phyloP scores from a whole-genome alignment of 2,797 vertebrate species.

The Coendou prehensilis region DNA sequence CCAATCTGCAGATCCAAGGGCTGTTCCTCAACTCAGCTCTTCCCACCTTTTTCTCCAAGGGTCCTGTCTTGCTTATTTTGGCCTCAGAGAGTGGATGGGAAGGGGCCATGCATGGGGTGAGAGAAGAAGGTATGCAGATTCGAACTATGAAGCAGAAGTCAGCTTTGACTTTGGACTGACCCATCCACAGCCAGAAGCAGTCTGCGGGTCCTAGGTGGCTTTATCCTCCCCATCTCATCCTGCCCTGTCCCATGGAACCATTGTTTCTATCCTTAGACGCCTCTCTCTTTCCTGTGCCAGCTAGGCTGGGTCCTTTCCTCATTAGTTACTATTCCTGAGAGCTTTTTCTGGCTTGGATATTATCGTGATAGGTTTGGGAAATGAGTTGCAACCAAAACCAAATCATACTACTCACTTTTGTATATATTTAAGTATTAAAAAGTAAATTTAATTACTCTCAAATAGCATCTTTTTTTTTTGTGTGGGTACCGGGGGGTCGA shows the following conservation, averaged over 20 bases:
- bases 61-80: neutral
- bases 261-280: neutral
- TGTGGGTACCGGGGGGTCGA: too few relatives aligned
- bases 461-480: conserved; percentile 32
- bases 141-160: neutral
- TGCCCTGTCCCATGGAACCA: neutral
- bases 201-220: neutral
- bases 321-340: neutral
- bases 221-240: accelerated
- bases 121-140: neutral
- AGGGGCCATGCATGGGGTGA: neutral
- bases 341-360: neutral
- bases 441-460: neutral
- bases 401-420: neutral
- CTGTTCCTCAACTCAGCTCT: neutral
- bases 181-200: neutral
- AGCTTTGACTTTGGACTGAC: neutral
- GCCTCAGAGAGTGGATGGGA: neutral
- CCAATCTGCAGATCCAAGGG: neutral
- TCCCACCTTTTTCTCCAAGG: neutral
- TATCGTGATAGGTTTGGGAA: neutral
- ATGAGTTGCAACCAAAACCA: neutral
- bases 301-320: neutral
- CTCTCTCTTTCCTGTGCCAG: neutral
- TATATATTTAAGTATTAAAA: conserved; percentile 6